Evolutionary conservation across 2,113 vertebrate species (phyloP).

Genomic region (Dolichotis patagonum): DNA sequence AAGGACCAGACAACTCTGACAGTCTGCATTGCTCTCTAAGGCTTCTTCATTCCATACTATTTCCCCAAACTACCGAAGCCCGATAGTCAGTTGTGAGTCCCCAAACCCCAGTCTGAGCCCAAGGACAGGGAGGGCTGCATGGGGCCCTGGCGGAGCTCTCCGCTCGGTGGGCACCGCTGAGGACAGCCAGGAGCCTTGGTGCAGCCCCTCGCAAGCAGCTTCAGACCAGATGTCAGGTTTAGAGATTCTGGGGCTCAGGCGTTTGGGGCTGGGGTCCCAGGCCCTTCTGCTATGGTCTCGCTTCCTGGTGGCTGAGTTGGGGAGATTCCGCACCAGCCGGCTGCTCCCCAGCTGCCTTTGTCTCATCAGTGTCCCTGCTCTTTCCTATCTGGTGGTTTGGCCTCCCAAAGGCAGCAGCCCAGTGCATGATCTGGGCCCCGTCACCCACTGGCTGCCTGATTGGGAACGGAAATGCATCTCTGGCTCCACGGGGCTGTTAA

Average conservation of each 20-base stretch:
- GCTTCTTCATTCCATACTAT: neutral
- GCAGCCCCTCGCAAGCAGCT: neutral
- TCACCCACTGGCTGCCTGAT: neutral
- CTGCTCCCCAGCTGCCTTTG: neutral
- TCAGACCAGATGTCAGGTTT: conserved; percentile 21
- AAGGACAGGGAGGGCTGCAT: neutral
- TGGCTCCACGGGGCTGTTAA: conserved; percentile 2
- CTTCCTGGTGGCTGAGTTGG: neutral
- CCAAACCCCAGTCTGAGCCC: neutral
- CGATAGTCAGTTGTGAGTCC: neutral
- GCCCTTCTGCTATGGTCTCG: neutral
- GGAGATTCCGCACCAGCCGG: neutral
- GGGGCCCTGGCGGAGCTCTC: neutral
- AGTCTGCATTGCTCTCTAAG: neutral
- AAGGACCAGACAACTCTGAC: neutral
- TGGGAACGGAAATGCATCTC: neutral
- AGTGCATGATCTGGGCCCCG: neutral
- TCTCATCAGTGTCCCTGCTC: neutral
- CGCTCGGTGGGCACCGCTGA: neutral
- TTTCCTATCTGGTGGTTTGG: neutral
- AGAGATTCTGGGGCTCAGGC: neutral
- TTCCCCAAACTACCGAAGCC: neutral
- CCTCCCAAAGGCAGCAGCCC: neutral
- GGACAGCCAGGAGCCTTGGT: neutral
- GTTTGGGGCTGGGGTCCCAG: neutral